A percentile compares a stretch with the other conserved stretches of the same genome.
phyloP scores from a whole-genome alignment of 1,140 invertebrate species.

The Oedothorax gibbosus region DNA sequence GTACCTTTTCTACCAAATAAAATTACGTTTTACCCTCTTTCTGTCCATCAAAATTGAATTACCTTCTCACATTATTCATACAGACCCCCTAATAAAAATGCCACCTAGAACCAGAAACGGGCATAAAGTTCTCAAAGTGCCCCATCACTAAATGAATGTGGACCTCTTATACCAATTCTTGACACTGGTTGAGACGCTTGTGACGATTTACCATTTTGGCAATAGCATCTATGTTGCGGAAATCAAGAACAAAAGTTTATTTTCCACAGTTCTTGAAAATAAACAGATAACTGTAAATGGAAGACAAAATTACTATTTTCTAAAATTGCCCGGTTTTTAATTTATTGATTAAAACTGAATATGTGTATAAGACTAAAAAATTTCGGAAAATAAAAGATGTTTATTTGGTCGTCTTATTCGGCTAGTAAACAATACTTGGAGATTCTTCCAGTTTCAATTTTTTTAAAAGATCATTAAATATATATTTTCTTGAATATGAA shows the following conservation, averaged over 20 bases:
- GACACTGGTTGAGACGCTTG: constrained; percentile 11
- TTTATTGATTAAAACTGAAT: too few relatives aligned
- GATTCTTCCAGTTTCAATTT: too few relatives aligned
- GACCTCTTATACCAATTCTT: constrained; percentile 30
- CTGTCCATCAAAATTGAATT: constrained; percentile 31
- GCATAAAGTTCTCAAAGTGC: constrained; percentile 22
- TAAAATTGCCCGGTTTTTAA: too few relatives aligned
- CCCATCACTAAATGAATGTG: constrained; percentile 15
- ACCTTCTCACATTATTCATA: constrained; percentile 39
- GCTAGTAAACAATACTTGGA: too few relatives aligned
- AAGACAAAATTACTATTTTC: too few relatives aligned
- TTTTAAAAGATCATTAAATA: too few relatives aligned
- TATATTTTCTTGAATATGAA: too few relatives aligned
- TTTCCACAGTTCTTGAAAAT: background rate
- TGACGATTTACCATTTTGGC: constrained; percentile 36
- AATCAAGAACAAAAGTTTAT: background rate
- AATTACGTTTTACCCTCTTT: background rate
- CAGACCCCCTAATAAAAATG: constrained; percentile 17
- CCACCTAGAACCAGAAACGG: background rate
- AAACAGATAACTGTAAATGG: background rate
- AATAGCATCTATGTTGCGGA: background rate
- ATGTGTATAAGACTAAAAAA: too few relatives aligned
- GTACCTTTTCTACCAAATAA: too few relatives aligned
- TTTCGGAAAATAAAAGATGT: too few relatives aligned
- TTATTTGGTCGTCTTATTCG: too few relatives aligned